These are phyloP conservation scores for Clamator glandarius DNA, from an alignment of 2,797 vertebrate genomes.

Conservation along the genomic window DNA sequence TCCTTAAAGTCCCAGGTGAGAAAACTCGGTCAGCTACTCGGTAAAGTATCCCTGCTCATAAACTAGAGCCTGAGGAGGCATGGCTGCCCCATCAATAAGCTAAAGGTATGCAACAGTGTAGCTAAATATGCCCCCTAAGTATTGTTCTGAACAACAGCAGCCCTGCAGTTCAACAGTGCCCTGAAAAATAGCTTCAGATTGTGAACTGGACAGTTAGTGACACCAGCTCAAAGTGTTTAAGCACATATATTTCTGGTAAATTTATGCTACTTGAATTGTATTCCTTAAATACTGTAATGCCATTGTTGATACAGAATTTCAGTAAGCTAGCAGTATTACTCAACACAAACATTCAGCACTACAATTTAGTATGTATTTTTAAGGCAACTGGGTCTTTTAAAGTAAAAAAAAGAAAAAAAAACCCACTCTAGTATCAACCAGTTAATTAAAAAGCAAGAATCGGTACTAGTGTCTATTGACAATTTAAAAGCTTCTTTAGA, in stretches of 20 bases:
- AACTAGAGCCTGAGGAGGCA: not conserved
- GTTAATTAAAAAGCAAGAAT: not conserved
- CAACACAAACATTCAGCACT: not conserved
- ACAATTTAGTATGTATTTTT: not conserved
- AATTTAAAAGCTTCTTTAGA: not conserved
- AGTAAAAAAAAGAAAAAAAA: not conserved
- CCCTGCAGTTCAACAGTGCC: not conserved
- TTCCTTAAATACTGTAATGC: not conserved
- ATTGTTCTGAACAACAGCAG: not conserved
- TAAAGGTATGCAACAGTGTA: not conserved
- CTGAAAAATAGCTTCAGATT: not conserved
- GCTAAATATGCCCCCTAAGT: not conserved
- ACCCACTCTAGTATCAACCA: not conserved
- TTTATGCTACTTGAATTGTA: not conserved
- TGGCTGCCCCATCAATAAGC: rapidly evolving
- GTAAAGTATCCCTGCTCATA: not conserved
- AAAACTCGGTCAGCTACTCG: not conserved
- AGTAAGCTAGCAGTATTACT: not conserved
- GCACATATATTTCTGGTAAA: not conserved
- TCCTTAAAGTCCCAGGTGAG: not conserved
- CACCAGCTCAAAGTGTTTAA: not conserved
- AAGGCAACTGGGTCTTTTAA: not conserved
- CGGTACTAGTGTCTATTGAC: not conserved
- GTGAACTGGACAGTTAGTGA: rapidly evolving
- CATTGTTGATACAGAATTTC: not conserved